Conservation (phyloP, 1,140 invertebrate species). For the Choristoneura fumiferana region DNA sequence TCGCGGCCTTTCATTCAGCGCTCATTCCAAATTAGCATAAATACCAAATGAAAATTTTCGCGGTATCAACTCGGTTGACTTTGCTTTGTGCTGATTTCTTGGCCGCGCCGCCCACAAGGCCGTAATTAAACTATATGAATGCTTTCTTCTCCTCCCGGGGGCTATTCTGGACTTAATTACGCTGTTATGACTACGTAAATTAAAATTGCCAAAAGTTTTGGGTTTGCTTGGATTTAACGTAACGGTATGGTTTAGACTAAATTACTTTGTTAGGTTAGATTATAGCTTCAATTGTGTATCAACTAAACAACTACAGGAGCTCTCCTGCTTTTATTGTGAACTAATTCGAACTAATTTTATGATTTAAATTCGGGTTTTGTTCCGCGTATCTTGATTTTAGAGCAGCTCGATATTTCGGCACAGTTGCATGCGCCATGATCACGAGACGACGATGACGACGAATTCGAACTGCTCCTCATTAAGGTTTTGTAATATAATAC, state of each 20-base stretch:
- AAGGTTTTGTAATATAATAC: too few species aligned
- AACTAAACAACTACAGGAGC: too few species aligned
- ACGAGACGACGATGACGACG: too few species aligned
- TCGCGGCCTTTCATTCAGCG: too few species aligned
- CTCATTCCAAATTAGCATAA: slow-evolving; percentile 38
- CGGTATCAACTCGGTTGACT: slow-evolving; percentile 20
- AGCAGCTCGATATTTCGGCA: too few species aligned
- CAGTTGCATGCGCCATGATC: too few species aligned
- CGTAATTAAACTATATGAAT: slow-evolving; percentile 17
- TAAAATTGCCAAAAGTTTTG: not conserved
- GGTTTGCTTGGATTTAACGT: not conserved
- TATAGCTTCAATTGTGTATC: not conserved
- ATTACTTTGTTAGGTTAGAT: not conserved
- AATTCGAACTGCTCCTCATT: too few species aligned
- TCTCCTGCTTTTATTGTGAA: too few species aligned
- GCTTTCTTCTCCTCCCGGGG: not conserved
- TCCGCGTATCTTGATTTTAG: too few species aligned
- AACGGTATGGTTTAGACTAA: not conserved
- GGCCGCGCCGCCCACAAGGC: too few species aligned
- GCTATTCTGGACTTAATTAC: not conserved
- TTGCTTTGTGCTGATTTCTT: slow-evolving; percentile 12
- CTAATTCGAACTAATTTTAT: too few species aligned
- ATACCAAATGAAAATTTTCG: slow-evolving; percentile 43
- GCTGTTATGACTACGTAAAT: not conserved
- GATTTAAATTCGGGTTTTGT: too few species aligned